phyloP scores from a whole-genome alignment of 2,113 vertebrate genomes.

The Anseranas semipalmata region DNA sequence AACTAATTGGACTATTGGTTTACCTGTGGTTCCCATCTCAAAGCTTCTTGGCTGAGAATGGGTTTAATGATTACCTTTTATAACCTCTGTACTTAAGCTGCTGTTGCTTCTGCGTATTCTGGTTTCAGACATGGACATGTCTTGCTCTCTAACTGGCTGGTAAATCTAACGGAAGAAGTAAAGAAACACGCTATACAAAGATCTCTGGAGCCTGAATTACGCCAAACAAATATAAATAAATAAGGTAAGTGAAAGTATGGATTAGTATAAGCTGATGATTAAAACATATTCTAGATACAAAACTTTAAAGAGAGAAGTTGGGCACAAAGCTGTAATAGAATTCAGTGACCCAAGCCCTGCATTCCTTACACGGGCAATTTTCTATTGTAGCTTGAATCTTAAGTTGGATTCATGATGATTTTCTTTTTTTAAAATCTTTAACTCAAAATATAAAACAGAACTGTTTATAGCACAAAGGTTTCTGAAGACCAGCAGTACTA shows the following conservation, averaged over 20 bases:
- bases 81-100: conserved; percentile 79
- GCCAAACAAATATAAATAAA: not conserved
- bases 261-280: not conserved
- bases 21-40: not conserved
- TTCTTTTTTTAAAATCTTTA: not conserved
- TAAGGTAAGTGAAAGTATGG: conserved; percentile 13
- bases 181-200: not conserved
- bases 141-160: not conserved
- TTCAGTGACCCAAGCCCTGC: not conserved
- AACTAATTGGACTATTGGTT: conserved; percentile 25
- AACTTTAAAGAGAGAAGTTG: not conserved
- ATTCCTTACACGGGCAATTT: not conserved
- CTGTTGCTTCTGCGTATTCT: conserved; percentile 33
- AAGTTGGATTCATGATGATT: not conserved
- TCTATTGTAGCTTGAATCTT: not conserved
- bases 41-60: not conserved
- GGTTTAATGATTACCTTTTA: conserved; percentile 80
- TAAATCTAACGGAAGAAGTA: not conserved
- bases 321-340: not conserved
- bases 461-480: not conserved
- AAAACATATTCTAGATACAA: not conserved
- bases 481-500: not conserved
- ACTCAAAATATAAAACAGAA: not conserved
- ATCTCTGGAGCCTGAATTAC: not conserved
- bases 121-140: conserved; percentile 33